phyloP scores from a whole-genome alignment of 2,113 vertebrate genomes.

The Ameiurus melas region DNA sequence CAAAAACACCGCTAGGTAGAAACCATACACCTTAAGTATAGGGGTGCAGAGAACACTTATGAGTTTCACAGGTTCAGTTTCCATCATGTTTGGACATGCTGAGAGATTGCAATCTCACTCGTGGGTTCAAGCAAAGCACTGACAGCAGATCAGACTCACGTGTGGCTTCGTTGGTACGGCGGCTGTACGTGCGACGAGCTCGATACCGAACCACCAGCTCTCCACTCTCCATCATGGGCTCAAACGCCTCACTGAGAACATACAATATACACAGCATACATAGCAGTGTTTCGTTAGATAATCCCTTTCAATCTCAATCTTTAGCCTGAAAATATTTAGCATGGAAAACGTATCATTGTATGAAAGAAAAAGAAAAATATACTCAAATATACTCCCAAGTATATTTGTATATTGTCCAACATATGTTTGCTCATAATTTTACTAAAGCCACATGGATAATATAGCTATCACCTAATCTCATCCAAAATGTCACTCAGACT shows the following conservation, averaged over 20 bases:
- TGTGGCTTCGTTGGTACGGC: constrained; percentile 84
- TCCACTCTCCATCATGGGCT: constrained; percentile 86
- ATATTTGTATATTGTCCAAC: background rate
- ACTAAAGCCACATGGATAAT: background rate
- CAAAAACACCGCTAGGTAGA: background rate
- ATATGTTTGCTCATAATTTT: background rate
- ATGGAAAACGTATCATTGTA: background rate
- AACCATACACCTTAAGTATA: background rate
- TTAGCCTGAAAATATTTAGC: background rate
- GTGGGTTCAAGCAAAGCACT: background rate
- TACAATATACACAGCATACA: background rate
- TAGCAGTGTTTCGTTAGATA: background rate
- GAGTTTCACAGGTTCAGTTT: background rate
- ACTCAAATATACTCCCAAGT: background rate
- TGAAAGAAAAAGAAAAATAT: background rate
- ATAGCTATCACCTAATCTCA: too few relatives aligned
- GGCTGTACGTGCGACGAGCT: constrained; percentile 85
- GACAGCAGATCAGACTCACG: constrained; percentile 71
- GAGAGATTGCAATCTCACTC: background rate
- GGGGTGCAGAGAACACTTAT: background rate
- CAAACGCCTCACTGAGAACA: constrained; percentile 81
- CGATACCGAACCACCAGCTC: constrained; percentile 88
- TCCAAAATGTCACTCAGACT: background rate
- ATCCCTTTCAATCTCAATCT: background rate
- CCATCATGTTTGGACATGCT: constrained; percentile 8